Evolutionary conservation across 2,888 invertebrate species (phyloP).

Genomic region (Andrena praecox): DNA sequence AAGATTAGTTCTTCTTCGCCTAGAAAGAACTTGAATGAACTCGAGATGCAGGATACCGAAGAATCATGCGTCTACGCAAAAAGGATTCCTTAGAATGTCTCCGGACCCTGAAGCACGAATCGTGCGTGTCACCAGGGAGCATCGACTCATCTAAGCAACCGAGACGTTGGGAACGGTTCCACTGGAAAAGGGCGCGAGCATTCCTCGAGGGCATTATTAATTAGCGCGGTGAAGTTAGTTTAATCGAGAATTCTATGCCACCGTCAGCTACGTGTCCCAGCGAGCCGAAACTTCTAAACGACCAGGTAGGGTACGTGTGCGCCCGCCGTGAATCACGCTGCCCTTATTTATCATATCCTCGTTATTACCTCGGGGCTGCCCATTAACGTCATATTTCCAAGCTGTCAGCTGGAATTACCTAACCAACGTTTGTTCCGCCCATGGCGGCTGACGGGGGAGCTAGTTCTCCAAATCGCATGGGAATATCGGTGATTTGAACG

Average conservation of each 20-base stretch:
- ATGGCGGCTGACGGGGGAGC: not conserved
- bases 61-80: not conserved
- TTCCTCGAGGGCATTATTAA: not conserved
- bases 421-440: not conserved
- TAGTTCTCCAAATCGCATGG: not conserved
- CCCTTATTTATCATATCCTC: not conserved
- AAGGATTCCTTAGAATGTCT: not conserved
- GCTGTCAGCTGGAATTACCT: not conserved
- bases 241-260: not conserved
- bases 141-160: not conserved
- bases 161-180: not conserved
- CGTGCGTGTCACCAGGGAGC: not conserved
- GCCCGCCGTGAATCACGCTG: not conserved
- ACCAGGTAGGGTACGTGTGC: not conserved
- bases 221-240: not conserved
- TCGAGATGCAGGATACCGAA: not conserved
- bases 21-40: too few species aligned
- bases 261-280: too few species aligned
- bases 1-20: not conserved
- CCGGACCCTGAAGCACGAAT: not conserved
- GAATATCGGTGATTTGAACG: not conserved
- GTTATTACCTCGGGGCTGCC: not conserved
- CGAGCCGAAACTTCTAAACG: not conserved
- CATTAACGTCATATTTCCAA: not conserved
- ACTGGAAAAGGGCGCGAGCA: not conserved